Base-by-base conservation (phyloP, 2,797 vertebrate genomes). In the Periophthalmus magnuspinnatus region DNA sequence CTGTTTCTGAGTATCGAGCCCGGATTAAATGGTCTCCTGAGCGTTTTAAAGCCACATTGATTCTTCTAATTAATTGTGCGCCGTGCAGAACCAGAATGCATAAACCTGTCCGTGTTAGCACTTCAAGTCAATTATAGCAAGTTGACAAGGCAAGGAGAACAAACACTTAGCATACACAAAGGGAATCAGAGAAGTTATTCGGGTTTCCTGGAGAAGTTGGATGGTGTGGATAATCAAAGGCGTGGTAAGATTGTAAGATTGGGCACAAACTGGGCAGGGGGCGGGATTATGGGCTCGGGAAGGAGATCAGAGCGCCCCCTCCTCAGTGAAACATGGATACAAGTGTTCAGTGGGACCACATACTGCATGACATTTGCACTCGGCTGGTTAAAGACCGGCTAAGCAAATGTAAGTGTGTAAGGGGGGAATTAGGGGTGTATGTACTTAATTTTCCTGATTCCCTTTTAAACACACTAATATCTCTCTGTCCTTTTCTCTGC, bases 1-100 rank as follows among this genome's bases (percentile, higher is more conserved):
- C 92, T 97, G 95, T 97, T 97, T 96, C 96, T 96, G 95, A 95
- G 96, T 96, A 97, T 95, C 97, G 95, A 95, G 97, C 96, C 94
- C 94, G 95, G 95, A 99, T 98, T 98, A 99, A 99, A 99, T 97
- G 95, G 96, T 96, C 96, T 97, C 96, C 90, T 92, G 98, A 95
- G 97, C 94, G 96, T 98, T 65, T 97, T 97, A 97, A 97, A 93
- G 95, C 94, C 96, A 97, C 96, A 98, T 95, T 94, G 97, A 97
- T 97, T 96, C 95, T 95, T 96, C 97, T 97, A 98, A 98, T 99
- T 99, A 98, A 96, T 96, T 95, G 95, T 95, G 94, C 94, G 94
- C 94, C 86, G 90, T 93, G 92, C 95, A 88, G 91, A 95, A 94
- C 89, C 93, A 93, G 93, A 95, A 95, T 95, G 95, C 94, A 93